Evolutionary conservation across 2,113 vertebrate species (phyloP).

Genomic region (Leptodactylus fuscus): DNA sequence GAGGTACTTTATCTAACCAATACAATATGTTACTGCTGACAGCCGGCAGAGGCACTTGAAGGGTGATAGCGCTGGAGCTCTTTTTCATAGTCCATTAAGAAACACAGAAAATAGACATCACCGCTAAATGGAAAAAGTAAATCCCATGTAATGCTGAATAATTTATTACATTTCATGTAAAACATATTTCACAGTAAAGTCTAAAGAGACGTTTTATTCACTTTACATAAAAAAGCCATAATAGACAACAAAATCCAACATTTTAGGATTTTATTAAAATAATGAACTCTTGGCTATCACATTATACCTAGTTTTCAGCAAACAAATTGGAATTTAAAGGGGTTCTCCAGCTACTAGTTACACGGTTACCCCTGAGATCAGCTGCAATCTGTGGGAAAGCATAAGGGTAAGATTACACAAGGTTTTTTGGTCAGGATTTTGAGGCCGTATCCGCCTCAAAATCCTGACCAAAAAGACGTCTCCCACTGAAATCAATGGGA

Average conservation of each 20-base stretch:
- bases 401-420: too few relatives aligned
- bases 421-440: too few relatives aligned
- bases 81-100: constrained; percentile 34
- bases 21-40: constrained; percentile 22
- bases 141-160: constrained; percentile 31
- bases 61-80: background rate
- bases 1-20: constrained; percentile 12
- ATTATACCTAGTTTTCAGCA: too few relatives aligned
- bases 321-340: too few relatives aligned
- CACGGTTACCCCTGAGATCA: too few relatives aligned
- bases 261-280: background rate
- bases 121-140: constrained; percentile 33
- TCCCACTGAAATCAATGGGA: too few relatives aligned
- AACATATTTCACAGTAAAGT: background rate
- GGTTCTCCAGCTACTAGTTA: too few relatives aligned
- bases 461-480: too few relatives aligned
- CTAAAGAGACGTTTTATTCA: background rate
- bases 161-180: constrained; percentile 31
- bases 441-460: too few relatives aligned
- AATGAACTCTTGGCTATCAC: too few relatives aligned
- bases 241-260: background rate
- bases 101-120: constrained; percentile 33
- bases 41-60: background rate
- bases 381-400: too few relatives aligned
- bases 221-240: background rate